These are phyloP conservation scores for Bimastos eiseni DNA, from an alignment of 2,888 invertebrate genomes.

Conservation along the genomic window DNA sequence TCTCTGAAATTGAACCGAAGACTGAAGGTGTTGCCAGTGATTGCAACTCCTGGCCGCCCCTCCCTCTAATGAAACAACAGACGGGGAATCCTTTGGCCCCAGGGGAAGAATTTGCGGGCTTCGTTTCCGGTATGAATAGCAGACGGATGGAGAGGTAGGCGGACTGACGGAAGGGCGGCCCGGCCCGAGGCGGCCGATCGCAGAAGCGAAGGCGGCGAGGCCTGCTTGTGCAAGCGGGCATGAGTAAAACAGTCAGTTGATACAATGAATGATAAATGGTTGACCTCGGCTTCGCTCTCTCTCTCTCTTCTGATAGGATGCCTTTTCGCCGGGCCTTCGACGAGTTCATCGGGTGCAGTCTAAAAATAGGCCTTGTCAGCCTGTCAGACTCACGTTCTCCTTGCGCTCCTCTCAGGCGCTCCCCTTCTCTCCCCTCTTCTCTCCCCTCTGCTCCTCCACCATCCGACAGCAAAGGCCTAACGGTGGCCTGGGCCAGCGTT, in stretches of 20 bases:
- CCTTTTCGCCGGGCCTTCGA: background rate
- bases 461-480: no score
- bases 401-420: background rate
- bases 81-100: background rate
- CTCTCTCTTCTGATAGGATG: background rate
- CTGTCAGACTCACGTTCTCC: background rate
- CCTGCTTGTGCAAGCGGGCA: background rate
- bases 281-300: no score
- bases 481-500: no score
- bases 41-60: no score
- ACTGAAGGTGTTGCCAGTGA: no score
- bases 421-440: background rate
- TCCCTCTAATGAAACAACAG: background rate
- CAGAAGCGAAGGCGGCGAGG: background rate
- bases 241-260: conserved; percentile 9
- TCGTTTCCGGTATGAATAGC: background rate
- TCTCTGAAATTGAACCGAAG: no score
- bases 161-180: background rate
- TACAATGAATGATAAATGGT: conserved; percentile 13
- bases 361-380: conserved; percentile 19
- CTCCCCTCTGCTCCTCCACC: no score
- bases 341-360: conserved; percentile 17
- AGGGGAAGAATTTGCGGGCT: background rate
- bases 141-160: background rate
- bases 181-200: no score